Conservation (phyloP, 2,113 vertebrate species). For the Penelope pileata region DNA sequence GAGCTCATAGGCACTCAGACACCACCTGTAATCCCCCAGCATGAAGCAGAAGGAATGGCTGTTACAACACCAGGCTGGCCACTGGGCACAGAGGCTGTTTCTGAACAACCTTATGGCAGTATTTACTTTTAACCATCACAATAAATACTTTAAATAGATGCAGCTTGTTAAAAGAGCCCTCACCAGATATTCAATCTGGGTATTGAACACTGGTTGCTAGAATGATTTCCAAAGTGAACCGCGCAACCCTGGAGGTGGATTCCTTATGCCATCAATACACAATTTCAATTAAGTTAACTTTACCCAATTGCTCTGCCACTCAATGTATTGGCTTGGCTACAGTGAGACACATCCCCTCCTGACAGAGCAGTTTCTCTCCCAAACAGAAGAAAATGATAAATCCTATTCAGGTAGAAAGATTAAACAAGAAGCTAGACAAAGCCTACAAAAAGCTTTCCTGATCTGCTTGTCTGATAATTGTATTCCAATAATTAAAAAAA, state of each 20-base stretch:
- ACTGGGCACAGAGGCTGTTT: background rate
- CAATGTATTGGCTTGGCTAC: background rate
- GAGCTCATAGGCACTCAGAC: background rate
- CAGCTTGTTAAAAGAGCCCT: background rate
- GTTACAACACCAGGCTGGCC: background rate
- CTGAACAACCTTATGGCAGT: background rate
- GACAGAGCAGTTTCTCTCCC: background rate
- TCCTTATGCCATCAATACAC: background rate
- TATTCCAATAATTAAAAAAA: accelerated
- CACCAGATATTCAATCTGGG: background rate
- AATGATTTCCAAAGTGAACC: background rate
- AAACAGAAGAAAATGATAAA: background rate
- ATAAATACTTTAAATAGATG: no score
- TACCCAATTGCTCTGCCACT: background rate
- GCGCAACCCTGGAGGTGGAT: background rate
- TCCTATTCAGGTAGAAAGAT: background rate
- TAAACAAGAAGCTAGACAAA: background rate
- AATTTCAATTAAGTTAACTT: background rate
- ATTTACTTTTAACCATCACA: background rate
- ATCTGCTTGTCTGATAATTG: background rate
- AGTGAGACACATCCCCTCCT: background rate
- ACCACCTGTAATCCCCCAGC: background rate
- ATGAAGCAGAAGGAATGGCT: background rate
- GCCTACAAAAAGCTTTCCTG: background rate
- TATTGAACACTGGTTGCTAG: background rate